A percentile compares a stretch with the other conserved stretches of the same genome.
Evolutionary conservation across 2,797 vertebrate genomes (phyloP).

Genomic region (Buceros bicornis): DNA sequence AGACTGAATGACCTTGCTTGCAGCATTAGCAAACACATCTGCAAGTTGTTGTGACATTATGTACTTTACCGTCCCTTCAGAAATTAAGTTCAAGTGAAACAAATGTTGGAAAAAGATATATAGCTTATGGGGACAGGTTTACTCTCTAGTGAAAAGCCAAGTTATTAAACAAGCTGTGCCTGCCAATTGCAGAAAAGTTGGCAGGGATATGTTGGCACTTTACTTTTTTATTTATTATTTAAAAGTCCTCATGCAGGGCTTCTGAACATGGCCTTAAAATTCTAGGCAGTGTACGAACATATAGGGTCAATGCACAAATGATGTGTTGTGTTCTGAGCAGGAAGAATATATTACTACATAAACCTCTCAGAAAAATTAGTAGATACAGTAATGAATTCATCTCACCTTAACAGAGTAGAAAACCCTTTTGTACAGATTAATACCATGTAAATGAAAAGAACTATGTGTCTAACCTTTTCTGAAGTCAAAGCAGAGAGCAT

Average conservation of each 20-base stretch:
- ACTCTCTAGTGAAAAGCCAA: slow-evolving; percentile 46
- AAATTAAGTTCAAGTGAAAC: slow-evolving; percentile 49
- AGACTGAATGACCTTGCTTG: slow-evolving; percentile 44
- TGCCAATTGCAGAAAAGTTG: slow-evolving; percentile 43
- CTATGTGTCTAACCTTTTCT: neutral
- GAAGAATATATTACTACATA: neutral
- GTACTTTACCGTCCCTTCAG: slow-evolving; percentile 46
- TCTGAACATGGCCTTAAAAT: neutral
- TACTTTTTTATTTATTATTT: slow-evolving; percentile 37
- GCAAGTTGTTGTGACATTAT: slow-evolving; percentile 14
- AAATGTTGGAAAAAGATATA: slow-evolving; percentile 55
- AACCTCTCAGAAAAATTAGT: neutral
- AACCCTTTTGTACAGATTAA: neutral
- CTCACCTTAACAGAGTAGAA: neutral
- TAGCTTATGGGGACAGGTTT: slow-evolving; percentile 61
- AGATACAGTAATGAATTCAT: neutral
- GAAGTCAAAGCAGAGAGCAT: neutral
- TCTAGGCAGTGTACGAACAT: neutral
- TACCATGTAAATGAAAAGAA: neutral
- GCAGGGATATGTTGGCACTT: slow-evolving; percentile 18
- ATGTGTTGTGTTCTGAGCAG: neutral
- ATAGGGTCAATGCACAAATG: neutral
- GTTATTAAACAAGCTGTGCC: slow-evolving; percentile 54
- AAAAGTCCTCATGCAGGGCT: neutral
- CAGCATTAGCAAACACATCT: slow-evolving; percentile 41